Conservation (phyloP, 2,888 invertebrate genomes). For the Stenotaenia linearis region DNA sequence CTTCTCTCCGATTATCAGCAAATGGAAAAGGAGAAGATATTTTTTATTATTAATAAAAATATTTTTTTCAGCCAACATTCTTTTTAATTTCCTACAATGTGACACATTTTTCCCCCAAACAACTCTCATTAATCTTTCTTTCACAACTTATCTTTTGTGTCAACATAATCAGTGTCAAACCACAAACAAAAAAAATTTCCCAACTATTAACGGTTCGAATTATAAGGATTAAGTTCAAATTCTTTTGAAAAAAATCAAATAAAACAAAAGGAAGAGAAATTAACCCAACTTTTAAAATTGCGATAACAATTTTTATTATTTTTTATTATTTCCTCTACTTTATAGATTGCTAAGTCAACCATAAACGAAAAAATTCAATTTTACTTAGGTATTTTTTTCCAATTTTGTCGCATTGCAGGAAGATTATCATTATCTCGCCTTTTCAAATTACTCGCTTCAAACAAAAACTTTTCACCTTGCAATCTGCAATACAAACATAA, state of each 20-base stretch:
- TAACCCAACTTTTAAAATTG: neutral
- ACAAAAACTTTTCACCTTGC: neutral
- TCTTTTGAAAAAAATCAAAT: neutral
- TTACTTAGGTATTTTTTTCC: neutral
- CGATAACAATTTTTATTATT: neutral
- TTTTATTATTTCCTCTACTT: neutral
- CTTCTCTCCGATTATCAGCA: neutral
- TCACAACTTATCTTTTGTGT: conserved; percentile 14
- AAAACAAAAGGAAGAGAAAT: neutral
- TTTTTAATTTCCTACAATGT: conserved; percentile 8
- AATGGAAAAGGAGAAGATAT: neutral
- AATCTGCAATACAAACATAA: neutral
- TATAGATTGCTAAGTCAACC: neutral
- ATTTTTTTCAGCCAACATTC: neutral
- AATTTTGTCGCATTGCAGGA: neutral
- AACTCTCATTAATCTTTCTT: conserved; percentile 17
- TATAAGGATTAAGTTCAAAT: neutral
- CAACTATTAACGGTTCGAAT: neutral
- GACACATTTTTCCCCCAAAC: neutral
- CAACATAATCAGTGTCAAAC: conserved; percentile 19
- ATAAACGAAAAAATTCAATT: neutral
- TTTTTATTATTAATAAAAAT: neutral
- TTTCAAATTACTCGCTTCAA: neutral
- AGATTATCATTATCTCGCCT: neutral
- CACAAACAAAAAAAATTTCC: neutral